phyloP scores from a whole-genome alignment of 53 echinoderm and acorn worm genomes.

The Stichopus horrens region DNA sequence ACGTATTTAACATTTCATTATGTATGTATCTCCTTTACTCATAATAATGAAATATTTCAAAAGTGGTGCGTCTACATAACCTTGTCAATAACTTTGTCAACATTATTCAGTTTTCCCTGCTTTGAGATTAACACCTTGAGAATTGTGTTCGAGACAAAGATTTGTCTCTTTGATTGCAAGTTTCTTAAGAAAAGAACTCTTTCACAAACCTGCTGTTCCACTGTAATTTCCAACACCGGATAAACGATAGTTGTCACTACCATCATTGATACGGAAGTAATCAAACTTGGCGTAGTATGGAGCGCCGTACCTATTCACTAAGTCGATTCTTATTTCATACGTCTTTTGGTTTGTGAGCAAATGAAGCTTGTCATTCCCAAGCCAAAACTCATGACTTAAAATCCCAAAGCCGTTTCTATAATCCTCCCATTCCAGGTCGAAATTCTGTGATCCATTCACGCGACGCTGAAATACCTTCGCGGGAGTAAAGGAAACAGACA shows the following conservation, averaged over 20 bases:
- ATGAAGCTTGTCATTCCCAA: not conserved
- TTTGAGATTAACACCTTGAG: too few species aligned
- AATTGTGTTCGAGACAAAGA: too few species aligned
- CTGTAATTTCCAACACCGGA: not conserved
- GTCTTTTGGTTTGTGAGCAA: not conserved
- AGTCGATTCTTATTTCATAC: not conserved
- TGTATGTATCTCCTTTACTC: too few species aligned
- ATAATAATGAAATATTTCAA: too few species aligned
- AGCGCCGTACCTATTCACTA: not conserved
- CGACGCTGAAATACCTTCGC: not conserved
- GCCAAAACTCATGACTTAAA: not conserved
- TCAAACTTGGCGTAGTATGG: not conserved
- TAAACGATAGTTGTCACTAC: not conserved
- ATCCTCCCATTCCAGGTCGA: not conserved
- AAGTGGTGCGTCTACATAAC: too few species aligned
- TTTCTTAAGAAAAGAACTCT: too few species aligned
- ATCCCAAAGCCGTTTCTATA: not conserved
- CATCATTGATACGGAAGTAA: not conserved
- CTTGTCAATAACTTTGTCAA: too few species aligned
- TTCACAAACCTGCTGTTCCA: not conserved
- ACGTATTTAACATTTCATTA: too few species aligned
- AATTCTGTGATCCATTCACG: not conserved
- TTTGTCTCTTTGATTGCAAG: too few species aligned
- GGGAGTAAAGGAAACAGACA: too few species aligned
- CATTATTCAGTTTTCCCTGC: too few species aligned